These are phyloP conservation scores for Fragum fragum DNA, from an alignment of 2,888 invertebrate genomes.

Conservation along the genomic window DNA sequence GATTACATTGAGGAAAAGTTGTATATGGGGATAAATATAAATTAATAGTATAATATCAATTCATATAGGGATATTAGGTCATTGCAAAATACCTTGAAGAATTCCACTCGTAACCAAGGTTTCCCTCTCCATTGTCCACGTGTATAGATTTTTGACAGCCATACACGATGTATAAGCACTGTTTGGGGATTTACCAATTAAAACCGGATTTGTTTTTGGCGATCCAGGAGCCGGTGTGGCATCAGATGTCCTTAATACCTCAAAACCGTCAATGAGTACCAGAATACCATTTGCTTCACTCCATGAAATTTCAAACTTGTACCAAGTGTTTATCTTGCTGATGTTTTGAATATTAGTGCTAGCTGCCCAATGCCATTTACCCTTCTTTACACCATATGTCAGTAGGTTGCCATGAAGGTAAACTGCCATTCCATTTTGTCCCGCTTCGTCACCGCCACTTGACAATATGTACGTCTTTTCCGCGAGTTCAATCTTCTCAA, in stretches of 20 bases:
- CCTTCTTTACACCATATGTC: constrained; percentile 70
- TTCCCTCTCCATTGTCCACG: constrained; percentile 70
- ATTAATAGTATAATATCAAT: too few relatives aligned
- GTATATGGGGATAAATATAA: too few relatives aligned
- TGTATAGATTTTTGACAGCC: constrained; percentile 68
- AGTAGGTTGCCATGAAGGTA: constrained; percentile 68
- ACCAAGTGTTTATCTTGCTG: constrained; percentile 58
- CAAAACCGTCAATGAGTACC: constrained; percentile 62
- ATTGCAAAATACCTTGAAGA: constrained; percentile 27
- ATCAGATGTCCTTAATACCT: constrained; percentile 46
- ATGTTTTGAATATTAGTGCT: constrained; percentile 50
- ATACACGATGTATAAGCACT: constrained; percentile 60
- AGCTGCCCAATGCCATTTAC: constrained; percentile 60
- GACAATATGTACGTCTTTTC: constrained; percentile 75
- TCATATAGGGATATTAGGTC: too few relatives aligned
- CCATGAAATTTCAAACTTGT: constrained; percentile 69
- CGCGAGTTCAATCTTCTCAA: constrained; percentile 55
- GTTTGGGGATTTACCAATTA: constrained; percentile 69
- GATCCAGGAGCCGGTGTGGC: constrained; percentile 56
- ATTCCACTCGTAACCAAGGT: constrained; percentile 59
- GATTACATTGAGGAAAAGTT: too few relatives aligned
- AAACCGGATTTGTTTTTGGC: constrained; percentile 52
- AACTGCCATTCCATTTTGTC: constrained; percentile 69
- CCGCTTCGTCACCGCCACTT: constrained; percentile 71
- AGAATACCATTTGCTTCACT: constrained; percentile 55